Evolutionary conservation across 2,797 vertebrate genomes (phyloP), one percentile per base, ranked within the genome.

Genomic region (Peromyscus melanophrys): DNA sequence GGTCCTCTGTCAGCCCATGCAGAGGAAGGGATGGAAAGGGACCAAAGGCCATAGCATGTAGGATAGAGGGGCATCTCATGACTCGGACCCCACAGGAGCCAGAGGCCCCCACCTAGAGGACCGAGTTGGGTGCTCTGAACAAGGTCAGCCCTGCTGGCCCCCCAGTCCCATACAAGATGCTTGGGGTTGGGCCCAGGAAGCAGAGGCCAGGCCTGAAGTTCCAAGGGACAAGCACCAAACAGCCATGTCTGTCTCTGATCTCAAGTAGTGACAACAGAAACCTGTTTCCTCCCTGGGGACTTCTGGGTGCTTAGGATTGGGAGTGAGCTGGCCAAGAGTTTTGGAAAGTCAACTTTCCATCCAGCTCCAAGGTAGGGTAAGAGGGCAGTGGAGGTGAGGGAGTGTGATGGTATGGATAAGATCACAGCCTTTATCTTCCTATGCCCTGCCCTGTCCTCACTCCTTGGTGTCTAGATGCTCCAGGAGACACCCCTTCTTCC

Each of bases 351-450:
- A 92, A 80, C 65, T 71, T 88, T 90, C 31, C 34, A 49, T 85
- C 52, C 49, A 37, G 87, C 95, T 96, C 90, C 85, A 83, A 95
- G 88, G 77, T 67, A 95, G n/a, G 65, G 37, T 90, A n/a, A 88
- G 52, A 91, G 90, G 93, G 59, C 77, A 92, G 0, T 6, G 29
- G 71, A 92, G 89, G 87, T 69, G 85, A 95, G 8, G n/a, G 61
- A 92, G 82, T 49, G 34, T 1, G 8, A 77, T 10, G 90, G 85
- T 16, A 71, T 55, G 90, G 59, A 25, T 43, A 69, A 95, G 37
- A 80, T 88, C 94, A 90, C 92, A 55, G 0, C 27, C 31, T 13
- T 19, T 19, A 17, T 40, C 65, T 90, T 5, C 80, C 34, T 55
- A 29, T 25, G 57, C 27, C 21, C 86, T 88, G 55, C 34, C 46